Evolutionary conservation across 2,888 invertebrate genomes (phyloP), one percentile per base, ranked within the genome.

Genomic region (Plebejus argus): DNA sequence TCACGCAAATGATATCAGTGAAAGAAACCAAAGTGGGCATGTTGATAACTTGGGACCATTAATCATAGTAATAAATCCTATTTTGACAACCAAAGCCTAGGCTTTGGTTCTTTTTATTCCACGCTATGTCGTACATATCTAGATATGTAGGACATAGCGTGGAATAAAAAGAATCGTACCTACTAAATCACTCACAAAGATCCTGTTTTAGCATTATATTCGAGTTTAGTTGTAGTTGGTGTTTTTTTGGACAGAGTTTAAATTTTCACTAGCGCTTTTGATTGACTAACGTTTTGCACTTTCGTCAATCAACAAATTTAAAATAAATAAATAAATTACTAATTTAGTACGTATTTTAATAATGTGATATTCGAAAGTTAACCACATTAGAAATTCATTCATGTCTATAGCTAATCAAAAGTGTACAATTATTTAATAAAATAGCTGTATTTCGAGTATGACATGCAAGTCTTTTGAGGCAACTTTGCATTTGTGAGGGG

Each of bases 401-500:
- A 20, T 58, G n/a, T 56, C 56, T 56, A 56, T 56, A n/a, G 56
- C 18, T 20, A 20, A 23, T 23, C 12, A 61, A 61, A 61, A 20
- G 58, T 53, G 18, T 61, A 61, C 23, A 61, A 20, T 61, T 10
- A 58, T 61, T 61, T 20, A 23, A 61, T 61, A 23, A 61, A 56
- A 53, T 15, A 58, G 23, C 58, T 8, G 3, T 61, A 61, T 61
- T 58, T 61, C 20, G 61, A 61, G 61, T 61, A 74, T 74, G 74
- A 74, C 74, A 53, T 74, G 53, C 74, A 74, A 74, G 45, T 74
- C 23, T 74, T 72, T 49, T 39, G 72, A 45, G 49, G 74, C 7
- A 74, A 39, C 72, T 49, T 74, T 74, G 74, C 28, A 74, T 74
- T 71, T 71, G 45, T 20, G 39, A 77, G 81, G 83, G 85, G 89